A percentile compares a stretch with the other conserved stretches of the same genome.
Conservation (phyloP, 2,797 vertebrate species). For the Setipinna tenuifilis region DNA sequence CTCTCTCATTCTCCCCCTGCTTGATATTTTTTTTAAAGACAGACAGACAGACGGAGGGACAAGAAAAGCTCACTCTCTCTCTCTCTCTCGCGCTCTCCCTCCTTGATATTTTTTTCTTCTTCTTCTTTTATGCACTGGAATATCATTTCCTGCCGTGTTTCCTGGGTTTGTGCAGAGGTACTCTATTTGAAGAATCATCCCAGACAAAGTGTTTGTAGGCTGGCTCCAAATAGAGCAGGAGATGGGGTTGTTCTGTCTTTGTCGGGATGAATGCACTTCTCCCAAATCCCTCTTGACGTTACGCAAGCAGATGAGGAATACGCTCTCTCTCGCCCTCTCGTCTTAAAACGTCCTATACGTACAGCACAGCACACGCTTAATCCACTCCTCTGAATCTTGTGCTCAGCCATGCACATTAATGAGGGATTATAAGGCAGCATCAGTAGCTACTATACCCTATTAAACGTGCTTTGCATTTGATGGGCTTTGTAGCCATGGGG, state of each 20-base stretch:
- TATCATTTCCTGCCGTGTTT: neutral
- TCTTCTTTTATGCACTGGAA: neutral
- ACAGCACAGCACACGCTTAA: no score
- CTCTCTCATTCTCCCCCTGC: neutral
- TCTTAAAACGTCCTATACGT: no score
- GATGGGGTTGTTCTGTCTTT: neutral
- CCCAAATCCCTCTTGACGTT: neutral
- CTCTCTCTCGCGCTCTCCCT: neutral
- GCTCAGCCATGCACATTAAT: no score
- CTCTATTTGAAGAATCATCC: neutral
- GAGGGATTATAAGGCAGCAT: no score
- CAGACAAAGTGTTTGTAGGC: neutral
- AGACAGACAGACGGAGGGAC: neutral
- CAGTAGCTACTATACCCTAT: no score
- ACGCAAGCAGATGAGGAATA: neutral
- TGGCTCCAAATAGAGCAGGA: neutral
- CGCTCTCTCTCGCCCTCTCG: no score
- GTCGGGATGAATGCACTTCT: neutral
- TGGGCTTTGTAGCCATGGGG: no score
- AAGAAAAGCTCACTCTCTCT: neutral
- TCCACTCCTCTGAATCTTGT: no score
- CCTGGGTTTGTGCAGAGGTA: neutral
- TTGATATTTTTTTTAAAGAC: neutral
- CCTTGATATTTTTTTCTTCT: neutral
- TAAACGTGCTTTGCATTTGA: no score